phyloP scores from a whole-genome alignment of 2,888 invertebrate species.

The Dasypolia templi region DNA sequence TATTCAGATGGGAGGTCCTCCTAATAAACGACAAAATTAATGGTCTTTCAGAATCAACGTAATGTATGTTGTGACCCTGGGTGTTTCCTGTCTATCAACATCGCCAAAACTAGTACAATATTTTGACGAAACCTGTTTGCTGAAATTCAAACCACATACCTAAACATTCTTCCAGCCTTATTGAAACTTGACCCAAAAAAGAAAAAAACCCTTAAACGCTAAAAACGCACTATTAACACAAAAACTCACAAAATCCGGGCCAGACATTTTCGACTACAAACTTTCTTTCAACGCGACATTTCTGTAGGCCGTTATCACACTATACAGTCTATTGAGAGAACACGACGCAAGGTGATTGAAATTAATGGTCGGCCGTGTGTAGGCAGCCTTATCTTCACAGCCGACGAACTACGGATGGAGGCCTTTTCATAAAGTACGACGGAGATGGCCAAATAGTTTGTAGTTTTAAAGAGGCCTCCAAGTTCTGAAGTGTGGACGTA shows the following conservation, averaged over 20 bases:
- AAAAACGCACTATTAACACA: slow-evolving; percentile 43
- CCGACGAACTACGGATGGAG: slow-evolving; percentile 73
- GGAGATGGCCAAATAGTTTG: slow-evolving; percentile 71
- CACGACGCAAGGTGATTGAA: slow-evolving; percentile 83
- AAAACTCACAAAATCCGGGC: slow-evolving; percentile 39
- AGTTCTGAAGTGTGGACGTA: slow-evolving; percentile 48
- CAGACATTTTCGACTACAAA: slow-evolving; percentile 60
- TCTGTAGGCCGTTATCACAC: slow-evolving; percentile 83
- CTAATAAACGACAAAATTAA: background rate
- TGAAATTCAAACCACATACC: background rate
- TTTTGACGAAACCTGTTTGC: background rate
- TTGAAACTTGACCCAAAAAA: background rate
- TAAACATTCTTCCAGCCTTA: too few species aligned
- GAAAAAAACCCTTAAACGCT: background rate
- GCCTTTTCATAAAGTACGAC: slow-evolving; percentile 73
- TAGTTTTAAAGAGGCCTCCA: slow-evolving; percentile 61
- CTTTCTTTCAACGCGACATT: slow-evolving; percentile 70
- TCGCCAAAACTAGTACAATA: background rate
- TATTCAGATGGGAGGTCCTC: background rate
- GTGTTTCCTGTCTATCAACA: background rate
- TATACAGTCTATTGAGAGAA: slow-evolving; percentile 72
- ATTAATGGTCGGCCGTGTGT: slow-evolving; percentile 80
- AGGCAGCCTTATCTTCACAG: slow-evolving; percentile 80
- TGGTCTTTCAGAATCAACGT: background rate
- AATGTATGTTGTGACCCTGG: too few species aligned